Evolutionary conservation across 2,113 vertebrate species (phyloP), one percentile per base, ranked within the genome.

Genomic region (Balaenoptera acutorostrata): DNA sequence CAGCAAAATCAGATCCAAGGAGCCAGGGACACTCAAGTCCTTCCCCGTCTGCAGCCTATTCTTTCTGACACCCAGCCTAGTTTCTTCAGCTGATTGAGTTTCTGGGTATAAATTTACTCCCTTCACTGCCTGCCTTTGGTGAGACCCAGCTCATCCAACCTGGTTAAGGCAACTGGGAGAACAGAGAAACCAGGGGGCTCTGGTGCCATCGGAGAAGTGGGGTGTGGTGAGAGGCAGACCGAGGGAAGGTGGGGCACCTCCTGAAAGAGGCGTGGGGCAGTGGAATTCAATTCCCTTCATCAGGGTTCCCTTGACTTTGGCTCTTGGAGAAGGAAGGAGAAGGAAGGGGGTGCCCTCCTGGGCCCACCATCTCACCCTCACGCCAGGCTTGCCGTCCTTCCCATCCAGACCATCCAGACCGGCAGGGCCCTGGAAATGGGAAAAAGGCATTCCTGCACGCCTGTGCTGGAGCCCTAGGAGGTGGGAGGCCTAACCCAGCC

Each of bases 331-430:
- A 59, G 12, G n/a, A 86, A 49, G 36, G 74, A 57, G 41, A 49
- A 71, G 55, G 36, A 59, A 36, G 9, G 33, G 61, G 5, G n/a
- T 12, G n/a, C 21, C 55, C 18, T 41, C 49, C 39, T 2, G 0
- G 5, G 10, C 57, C 61, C 1, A 0, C 13, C 11, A 1, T 80
- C 99, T 99, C 98, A 99, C 99, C 98, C 99, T 97, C 71, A 98
- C 41, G 6, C 99, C 99, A 2, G 99, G 99, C 88, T 99, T 99
- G 44, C 99, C 99, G 0, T 99, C 99, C 98, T 99, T 99, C 82
- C 99, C 99, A 0, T 99, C 99, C 64, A 99, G 96, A 63, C 99
- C 99, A 15, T 99, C 99, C 95, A 99, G 97, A 21, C 99, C 99
- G 4, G 99, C 98, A 0, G 99, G 99, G 2, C 99, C 99, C 99